Conservation (phyloP, 2,113 vertebrate species). For the Hippopotamus amphibius region DNA sequence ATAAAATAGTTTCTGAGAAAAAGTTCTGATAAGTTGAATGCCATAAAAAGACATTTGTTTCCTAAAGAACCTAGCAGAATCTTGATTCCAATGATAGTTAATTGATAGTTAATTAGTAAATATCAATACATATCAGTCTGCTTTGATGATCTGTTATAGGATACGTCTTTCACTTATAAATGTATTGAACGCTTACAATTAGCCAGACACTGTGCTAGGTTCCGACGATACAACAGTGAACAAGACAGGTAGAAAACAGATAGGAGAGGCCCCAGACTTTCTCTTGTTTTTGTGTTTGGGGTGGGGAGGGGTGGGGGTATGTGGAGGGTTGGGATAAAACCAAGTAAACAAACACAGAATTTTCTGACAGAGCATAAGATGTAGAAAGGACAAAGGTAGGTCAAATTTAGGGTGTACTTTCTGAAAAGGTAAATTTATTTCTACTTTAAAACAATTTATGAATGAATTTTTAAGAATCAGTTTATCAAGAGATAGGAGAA, state of each 20-base stretch:
- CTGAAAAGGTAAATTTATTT: conserved; percentile 33
- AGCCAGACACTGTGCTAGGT: background rate
- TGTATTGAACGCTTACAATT: background rate
- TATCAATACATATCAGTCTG: background rate
- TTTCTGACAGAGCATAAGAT: background rate
- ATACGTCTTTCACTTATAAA: background rate
- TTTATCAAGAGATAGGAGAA: background rate
- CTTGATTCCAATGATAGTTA: background rate
- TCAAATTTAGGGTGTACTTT: background rate
- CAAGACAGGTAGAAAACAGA: background rate
- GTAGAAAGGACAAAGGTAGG: background rate
- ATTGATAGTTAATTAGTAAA: background rate
- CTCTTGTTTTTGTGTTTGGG: too few relatives aligned
- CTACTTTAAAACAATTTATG: background rate
- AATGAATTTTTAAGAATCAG: background rate
- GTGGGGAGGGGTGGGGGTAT: background rate
- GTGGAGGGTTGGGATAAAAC: background rate
- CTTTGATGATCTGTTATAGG: background rate
- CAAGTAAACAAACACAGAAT: background rate
- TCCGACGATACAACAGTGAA: background rate
- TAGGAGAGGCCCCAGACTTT: background rate
- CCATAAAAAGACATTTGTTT: conserved; percentile 16
- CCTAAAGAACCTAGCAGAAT: background rate
- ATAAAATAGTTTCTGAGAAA: conserved; percentile 5
- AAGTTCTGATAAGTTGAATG: background rate